Base-by-base conservation (phyloP, 1,140 invertebrate genomes). In the Xylocopa sonorina region DNA sequence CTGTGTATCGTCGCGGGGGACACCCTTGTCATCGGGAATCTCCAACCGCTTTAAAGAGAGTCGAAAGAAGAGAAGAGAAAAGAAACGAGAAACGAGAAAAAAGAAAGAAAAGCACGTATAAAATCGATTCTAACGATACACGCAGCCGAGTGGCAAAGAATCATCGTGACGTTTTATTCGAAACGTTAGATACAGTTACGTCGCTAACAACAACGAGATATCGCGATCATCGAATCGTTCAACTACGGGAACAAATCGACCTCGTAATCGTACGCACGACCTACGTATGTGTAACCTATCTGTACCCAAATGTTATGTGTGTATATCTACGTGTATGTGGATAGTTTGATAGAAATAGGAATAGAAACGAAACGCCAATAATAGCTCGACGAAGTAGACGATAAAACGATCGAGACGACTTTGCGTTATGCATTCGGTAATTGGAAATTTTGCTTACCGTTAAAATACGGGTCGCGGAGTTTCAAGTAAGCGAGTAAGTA, bases 181-280 rank as follows among this genome's bases (percentile, higher is more conserved):
- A 53, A 68, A 68, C n/a, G 14, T 53, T 69, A n/a, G n/a, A n/a
- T n/a, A 55, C 67, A 38, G 21, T 71, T 71, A 63, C n/a, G 38
- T 55, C 34, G 51, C 51, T 57, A 55, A 55, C 51, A 71, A 71
- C 51, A 38, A 43, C n/a, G n/a, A n/a, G n/a, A 27, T 41, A 27
- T 41, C 18, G 51, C 14, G 64, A 50, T 34, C 29, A 50, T 38
- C 38, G 27, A 55, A 2, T 27, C 38, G 16, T 27, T 21, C 14
- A 51, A 18, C 48, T 48, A 32, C 21, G 16, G 21, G 34, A 12
- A 50, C n/a, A 34, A 34, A 34, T 60, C 57, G 18, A 9, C 1
- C 32, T 60, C 64, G 64, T 18, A 27, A 63, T 63, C 48, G 7
- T 55, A 18, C 24, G 5, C 57, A 12, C 9, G 34, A 18, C 24